Evolutionary conservation across 2,888 invertebrate genomes (phyloP), one percentile per base, ranked within the genome.

Genomic region (Caenorhabditis auriculariae): DNA sequence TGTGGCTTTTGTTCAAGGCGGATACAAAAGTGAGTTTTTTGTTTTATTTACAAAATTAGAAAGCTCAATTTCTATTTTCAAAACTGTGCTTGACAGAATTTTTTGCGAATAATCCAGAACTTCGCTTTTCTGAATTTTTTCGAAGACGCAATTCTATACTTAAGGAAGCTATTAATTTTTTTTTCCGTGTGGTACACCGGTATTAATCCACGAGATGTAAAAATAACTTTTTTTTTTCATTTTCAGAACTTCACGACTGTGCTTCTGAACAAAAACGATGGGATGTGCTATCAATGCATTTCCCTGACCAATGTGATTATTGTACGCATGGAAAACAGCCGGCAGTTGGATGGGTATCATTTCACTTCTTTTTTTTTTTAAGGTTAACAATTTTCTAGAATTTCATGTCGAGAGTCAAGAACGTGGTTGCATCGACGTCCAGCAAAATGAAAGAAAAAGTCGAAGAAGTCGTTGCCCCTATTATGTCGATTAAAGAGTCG

Each of bases 1-100:
- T 82, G 91, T 98, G 44, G 91, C 93, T 45, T 87, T 94, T 84
- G 87, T 94, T 21, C 89, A 89, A 68, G 93, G 94, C 55, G 96
- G 96, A 3, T 96, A 93, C 84, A 84, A 86, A 82, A 86, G 86
- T 85, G 48, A 46, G 52, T 17, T 4, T 12, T 21, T 27, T 46
- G 7, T 24, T n/a, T n/a, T n/a, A n/a, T n/a, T n/a, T n/a, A n/a
- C n/a, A n/a, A n/a, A n/a, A n/a, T n/a, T n/a, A n/a, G n/a, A n/a
- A n/a, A n/a, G n/a, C n/a, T n/a, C n/a, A n/a, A n/a, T n/a, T n/a
- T n/a, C n/a, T n/a, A n/a, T n/a, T n/a, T n/a, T n/a, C n/a, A n/a
- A n/a, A n/a, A n/a, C n/a, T n/a, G n/a, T n/a, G n/a, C n/a, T n/a
- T n/a, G n/a, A n/a, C n/a, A n/a, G n/a, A n/a, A n/a, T n/a, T n/a